Base-by-base conservation (phyloP, 2,113 vertebrate genomes). In the Scalopus aquaticus region DNA sequence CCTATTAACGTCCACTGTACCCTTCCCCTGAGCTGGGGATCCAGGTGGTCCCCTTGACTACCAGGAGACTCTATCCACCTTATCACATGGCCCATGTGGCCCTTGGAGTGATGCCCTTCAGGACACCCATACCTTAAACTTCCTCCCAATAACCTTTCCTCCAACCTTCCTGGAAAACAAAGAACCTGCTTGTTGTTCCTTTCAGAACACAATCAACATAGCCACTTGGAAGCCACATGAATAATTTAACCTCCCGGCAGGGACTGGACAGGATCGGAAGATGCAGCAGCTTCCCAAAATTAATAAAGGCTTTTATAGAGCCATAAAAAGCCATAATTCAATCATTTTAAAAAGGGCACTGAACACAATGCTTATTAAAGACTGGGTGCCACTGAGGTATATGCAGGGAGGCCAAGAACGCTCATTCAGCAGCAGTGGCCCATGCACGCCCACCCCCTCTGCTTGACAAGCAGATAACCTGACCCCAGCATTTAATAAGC, bases 291-390 rank as follows among this genome's bases (percentile, higher is more conserved):
- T 98, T 98, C 92, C 78, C 79, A 94, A 98, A 96, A 98, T 98
- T 98, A 98, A 98, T 98, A 98, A 97, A 98, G 96, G 86, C 78
- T 97, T 98, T 98, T 98, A 98, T 96, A 93, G 96, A 98, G 97
- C 81, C 95, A 97, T 98, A 98, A 98, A 98, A 96, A 96, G 96
- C 88, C 96, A 97, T 98, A 98, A 98, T 98, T 98, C 97, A 98
- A 98, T 98, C 88, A 85, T 98, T 98, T 97, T 98, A 93, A 97
- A 96, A 98, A 98, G 97, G 96, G 81, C 94, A 96, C 49, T 3
- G 54, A 96, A 98, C 96, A 98, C 78, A 97, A 96, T 11, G 84
- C 92, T 97, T 98, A 97, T 97, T 98, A 98, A 98, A 97, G 96
- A 4, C 96, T 95, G 69, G 84, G 65, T 97, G 89, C 67, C 46